Evolutionary conservation across 1,140 invertebrate genomes (phyloP), one percentile per base, ranked within the genome.

Genomic region (Cotesia glomerata): DNA sequence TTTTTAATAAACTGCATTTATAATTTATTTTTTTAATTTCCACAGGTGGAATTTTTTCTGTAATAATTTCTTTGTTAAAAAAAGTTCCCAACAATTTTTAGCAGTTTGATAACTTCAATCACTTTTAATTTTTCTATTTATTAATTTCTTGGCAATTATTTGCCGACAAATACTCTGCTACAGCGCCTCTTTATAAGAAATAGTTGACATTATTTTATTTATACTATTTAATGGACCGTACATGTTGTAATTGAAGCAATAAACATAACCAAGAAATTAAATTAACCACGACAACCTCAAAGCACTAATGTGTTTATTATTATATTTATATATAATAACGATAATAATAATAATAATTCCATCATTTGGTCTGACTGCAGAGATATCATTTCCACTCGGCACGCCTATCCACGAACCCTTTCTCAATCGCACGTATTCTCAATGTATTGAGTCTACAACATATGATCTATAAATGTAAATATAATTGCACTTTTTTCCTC

Each of bases 361-460:
- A 14, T 18, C 58, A 39, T 45, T 62, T 14, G 4, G 68, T 45
- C 68, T 39, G 68, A 69, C 68, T 69, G 14, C 58, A 69, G 35
- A 49, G 54, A 61, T 61, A 61, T 61, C 35, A 34, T 16, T 64
- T 61, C 39, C 68, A 69, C 68, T 69, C 32, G 56, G 56, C 64
- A 66, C 64, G 64, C 64, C 64, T 45, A 66, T 66, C 16, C 64
- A 66, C 62, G 35, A 64, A 35, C 62, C 62, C 62, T 64, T 64
- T 64, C 62, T 35, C 62, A 64, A 39, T 64, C 62, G 35, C 26
- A 26, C 62, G 35, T 64, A 8, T 39, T 64, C n/a, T 45, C 4
- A 18, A 62, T 18, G 26, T 11, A 62, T 4, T 8, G 35, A 62
- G 8, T 16, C 9, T n/a, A 14, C 2, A n/a, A 32, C n/a, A 5